Evolutionary conservation across 1,140 invertebrate species (phyloP).

Genomic region (Dreissena polymorpha): DNA sequence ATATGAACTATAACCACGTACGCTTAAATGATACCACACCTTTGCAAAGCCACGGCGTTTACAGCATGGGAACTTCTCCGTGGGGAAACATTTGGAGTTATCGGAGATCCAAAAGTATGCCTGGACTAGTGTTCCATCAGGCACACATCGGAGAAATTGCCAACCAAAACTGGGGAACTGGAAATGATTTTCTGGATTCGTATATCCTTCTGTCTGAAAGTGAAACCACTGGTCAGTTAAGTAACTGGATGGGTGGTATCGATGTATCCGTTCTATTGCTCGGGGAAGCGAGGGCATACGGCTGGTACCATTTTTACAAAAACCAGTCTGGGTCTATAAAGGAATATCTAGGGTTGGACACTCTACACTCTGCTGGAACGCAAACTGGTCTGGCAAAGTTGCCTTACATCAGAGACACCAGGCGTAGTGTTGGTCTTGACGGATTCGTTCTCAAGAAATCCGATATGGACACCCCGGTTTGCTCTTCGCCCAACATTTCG

Average conservation of each 20-base stretch:
- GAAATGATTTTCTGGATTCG: slow-evolving; percentile 45
- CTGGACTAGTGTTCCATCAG: background rate
- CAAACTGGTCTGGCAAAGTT: background rate
- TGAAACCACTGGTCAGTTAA: slow-evolving; percentile 11
- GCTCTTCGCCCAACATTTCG: background rate
- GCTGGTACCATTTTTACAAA: slow-evolving; percentile 48
- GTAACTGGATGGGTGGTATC: slow-evolving; percentile 45
- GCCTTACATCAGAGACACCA: slow-evolving; percentile 46
- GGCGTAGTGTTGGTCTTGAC: slow-evolving; percentile 39
- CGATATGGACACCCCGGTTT: background rate
- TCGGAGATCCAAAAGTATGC: slow-evolving; percentile 18
- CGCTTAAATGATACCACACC: background rate
- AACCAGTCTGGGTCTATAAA: background rate
- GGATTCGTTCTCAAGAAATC: slow-evolving; percentile 33
- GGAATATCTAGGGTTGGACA: background rate
- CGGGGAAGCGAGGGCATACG: slow-evolving; percentile 37
- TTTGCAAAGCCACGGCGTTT: background rate
- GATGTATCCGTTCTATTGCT: slow-evolving; percentile 16
- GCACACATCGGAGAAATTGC: slow-evolving; percentile 34
- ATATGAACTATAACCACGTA: background rate
- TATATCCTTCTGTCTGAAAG: slow-evolving; percentile 18
- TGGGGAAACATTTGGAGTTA: slow-evolving; percentile 35
- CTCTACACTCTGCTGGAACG: background rate
- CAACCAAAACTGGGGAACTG: slow-evolving; percentile 46
- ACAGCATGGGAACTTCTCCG: slow-evolving; percentile 1